These are phyloP conservation scores for Bettongia penicillata DNA, from an alignment of 2,113 vertebrate species.

Conservation along the genomic window DNA sequence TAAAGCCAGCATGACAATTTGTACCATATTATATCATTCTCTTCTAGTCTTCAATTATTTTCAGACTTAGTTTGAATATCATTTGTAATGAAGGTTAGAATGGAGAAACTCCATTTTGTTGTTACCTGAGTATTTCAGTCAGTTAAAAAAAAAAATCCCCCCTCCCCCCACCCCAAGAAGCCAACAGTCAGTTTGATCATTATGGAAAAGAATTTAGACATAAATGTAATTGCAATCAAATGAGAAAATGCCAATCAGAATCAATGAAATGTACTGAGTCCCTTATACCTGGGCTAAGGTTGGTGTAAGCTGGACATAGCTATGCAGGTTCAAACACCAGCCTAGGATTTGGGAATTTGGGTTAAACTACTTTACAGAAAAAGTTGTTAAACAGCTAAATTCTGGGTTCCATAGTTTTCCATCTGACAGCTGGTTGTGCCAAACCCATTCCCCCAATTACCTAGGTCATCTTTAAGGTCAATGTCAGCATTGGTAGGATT, in stretches of 20 bases:
- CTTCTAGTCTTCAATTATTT: slow-evolving; percentile 37
- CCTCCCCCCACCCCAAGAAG: slow-evolving; percentile 79
- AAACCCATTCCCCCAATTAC: slow-evolving; percentile 91
- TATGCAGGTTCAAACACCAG: slow-evolving; percentile 41
- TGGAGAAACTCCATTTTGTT: slow-evolving; percentile 88
- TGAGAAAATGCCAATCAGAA: slow-evolving; percentile 64
- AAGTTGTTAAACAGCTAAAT: slow-evolving; percentile 77
- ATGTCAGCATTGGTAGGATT: slow-evolving; percentile 99
- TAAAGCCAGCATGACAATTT: slow-evolving; percentile 24
- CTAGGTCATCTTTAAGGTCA: slow-evolving; percentile 99
- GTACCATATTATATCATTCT: slow-evolving; percentile 16
- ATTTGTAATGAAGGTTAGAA: slow-evolving; percentile 70
- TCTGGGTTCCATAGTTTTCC: slow-evolving; percentile 88
- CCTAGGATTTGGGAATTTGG: slow-evolving; percentile 68
- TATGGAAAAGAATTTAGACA: slow-evolving; percentile 89
- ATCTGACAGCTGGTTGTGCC: slow-evolving; percentile 86
- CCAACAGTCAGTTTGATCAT: slow-evolving; percentile 89
- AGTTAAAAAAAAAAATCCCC: slow-evolving; percentile 78
- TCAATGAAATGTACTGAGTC: background rate
- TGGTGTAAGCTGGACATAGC: background rate
- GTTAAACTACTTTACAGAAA: slow-evolving; percentile 50
- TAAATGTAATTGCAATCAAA: slow-evolving; percentile 58
- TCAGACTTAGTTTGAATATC: slow-evolving; percentile 1
- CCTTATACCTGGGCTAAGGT: slow-evolving; percentile 51
- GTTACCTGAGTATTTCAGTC: slow-evolving; percentile 83